Base-by-base conservation (phyloP, 2,888 invertebrate genomes). In the Tetheella fluctuosa region DNA sequence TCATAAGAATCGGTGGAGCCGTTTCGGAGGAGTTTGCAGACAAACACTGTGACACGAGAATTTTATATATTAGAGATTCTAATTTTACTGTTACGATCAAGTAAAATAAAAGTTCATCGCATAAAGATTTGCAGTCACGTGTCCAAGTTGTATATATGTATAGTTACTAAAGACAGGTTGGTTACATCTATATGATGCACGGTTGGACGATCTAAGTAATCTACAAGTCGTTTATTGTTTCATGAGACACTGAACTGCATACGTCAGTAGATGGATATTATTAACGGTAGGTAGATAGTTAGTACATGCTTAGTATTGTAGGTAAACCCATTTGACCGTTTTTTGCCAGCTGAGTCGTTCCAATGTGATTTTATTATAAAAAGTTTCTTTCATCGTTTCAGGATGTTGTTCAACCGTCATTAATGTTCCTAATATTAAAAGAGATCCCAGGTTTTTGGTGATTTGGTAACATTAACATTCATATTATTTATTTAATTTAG, bases 151-250 rank as follows among this genome's bases (percentile, higher is more conserved):
- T 1, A 15, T 13, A 39, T 13, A 39, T 39, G 39, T 39, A 1
- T 6, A 48, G n/a, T 20, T 48, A 17, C 12, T 48, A n/a, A 8
- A 48, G 2, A 10, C 20, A 48, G 20, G 48, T 20, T 10, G 20
- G 17, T 2, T 13, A 39, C 48, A 10, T 48, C 17, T 48, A 62
- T 70, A 81, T 85, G 84, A 83, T 70, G 70, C 68, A 77, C 74
- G 86, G 79, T 84, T 73, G 79, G 83, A 63, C 69, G 80, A 75
- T 64, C 71, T 65, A 74, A 68, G 65, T 86, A 85, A 86, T 85
- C 70, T 68, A 64, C 69, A 60, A 64, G 64, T 58, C 48, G 61
- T 62, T 66, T 66, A 66, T 62, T 61, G 66, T 74, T 76, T 74
- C 71, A 75, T 68, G 69, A 73, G 69, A 76, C 76, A 74, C 69